Evolutionary conservation across 2,888 invertebrate genomes (phyloP), one percentile per base, ranked within the genome.

Genomic region (Xylota segnis): DNA sequence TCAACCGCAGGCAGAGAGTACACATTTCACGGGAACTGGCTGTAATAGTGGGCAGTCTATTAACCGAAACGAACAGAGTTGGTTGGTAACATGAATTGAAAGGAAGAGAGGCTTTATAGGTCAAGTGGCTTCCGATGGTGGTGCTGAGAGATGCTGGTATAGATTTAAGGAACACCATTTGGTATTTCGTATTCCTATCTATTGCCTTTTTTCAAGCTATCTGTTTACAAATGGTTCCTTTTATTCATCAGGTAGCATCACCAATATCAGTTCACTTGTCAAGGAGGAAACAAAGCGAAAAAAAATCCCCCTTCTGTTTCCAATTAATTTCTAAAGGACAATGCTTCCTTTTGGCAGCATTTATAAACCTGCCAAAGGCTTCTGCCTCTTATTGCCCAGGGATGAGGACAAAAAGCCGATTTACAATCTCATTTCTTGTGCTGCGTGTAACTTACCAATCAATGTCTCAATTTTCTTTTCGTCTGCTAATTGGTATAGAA

Each of bases 381-480:
- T 47, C 10, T 50, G 32, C 14, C 14, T 27, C 29, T 61, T 45
- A 12, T 29, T n/a, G 14, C 43, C 14, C 4, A 14, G 14, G 43
- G 5, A 14, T n/a, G 3, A 56, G 45, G 40, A 59, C 12, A 40
- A 56, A 66, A 68, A 68, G 66, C 70, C 79, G 79, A 79, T 79
- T 79, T 79, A 75, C 74, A 84, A 79, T 84, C 79, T 65, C 52
- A 75, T 84, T 79, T 84, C 70, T 79, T 79, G 75, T 76, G 29
- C 75, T 75, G 68, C 70, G 79, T 79, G 84, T 81, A 86, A 81
- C 58, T 71, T 81, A 76, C 75, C 86, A 72, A 81, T 86, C 86
- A 81, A 86, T 86, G 76, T 76, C 66, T 76, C 65, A 65, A 52
- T 81, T 76, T 86, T 81, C 81, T 76, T 66, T 78, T 76, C 71